Base-by-base conservation (phyloP, 2,888 invertebrate species). In the Lepidocyrtoides sp. region DNA sequence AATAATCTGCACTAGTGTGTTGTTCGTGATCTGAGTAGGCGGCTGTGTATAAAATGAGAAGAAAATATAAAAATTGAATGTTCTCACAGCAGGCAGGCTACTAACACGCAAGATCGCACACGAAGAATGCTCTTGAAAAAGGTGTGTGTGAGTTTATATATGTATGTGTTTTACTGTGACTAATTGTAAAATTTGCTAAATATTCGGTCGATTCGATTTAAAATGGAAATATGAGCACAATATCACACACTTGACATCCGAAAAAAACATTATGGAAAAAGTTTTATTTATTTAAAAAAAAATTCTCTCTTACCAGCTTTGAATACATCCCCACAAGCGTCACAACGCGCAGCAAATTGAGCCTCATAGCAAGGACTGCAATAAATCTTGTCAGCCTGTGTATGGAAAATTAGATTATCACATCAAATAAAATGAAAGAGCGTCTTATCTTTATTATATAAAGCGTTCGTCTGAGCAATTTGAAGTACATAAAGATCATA, bases 331-430 rank as follows among this genome's bases (percentile, higher is more conserved):
- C 98, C 98, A 96, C 99, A 99, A 93, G 99, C 99, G 96, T 99
- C 99, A 96, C 99, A 99, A 94, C 99, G 97, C 95, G 99, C 99
- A 91, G 99, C 99, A 96, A 99, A 99, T 96, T 99, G 98, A 94
- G 99, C 98, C 95, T 99, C 99, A 95, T 99, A 99, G 96, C 99
- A 99, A 96, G 98, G 98, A 95, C 99, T 99, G 96, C 99, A 99
- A 96, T 98, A 99, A 96, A 99, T 99, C 96, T 99, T 98, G 95
- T 99, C 99, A 95, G 99, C 98, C 94, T 94, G 83, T 4, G 60
- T 17, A 17, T 26, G 29, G 54, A 32, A 77, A 77, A 77, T 44
- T 75, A 41, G 69, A 69, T 20, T 23, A 20, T n/a, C 8, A 63
- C 29, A 23, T 29, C 26, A 63, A n/a, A 23, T 29, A 17, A 48